A percentile compares a stretch with the other conserved stretches of the same genome.
phyloP scores from a whole-genome alignment of 2,113 vertebrate genomes.

The Phyllostomus hastatus region DNA sequence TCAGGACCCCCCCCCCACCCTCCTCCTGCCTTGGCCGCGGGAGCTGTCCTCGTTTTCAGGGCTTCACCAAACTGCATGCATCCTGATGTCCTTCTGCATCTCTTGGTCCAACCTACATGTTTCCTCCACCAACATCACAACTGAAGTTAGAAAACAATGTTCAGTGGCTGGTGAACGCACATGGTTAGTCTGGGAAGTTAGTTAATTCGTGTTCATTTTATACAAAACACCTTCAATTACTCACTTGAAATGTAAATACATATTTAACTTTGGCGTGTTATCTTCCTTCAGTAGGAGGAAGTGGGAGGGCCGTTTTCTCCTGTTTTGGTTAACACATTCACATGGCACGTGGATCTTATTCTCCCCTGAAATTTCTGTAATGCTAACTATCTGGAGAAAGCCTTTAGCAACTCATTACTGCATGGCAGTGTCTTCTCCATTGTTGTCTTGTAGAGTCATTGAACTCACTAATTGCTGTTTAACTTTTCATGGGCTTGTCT shows the following conservation, averaged over 20 bases:
- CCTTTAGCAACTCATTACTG: constrained; percentile 39
- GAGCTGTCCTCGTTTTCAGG: background rate
- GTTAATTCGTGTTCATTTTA: constrained; percentile 36
- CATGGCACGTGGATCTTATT: background rate
- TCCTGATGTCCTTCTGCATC: background rate
- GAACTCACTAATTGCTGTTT: constrained; percentile 54
- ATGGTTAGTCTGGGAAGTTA: constrained; percentile 1
- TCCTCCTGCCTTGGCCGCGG: background rate
- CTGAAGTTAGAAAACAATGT: background rate
- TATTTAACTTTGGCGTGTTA: constrained; percentile 30
- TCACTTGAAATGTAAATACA: constrained; percentile 57
- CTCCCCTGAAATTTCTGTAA: constrained; percentile 15
- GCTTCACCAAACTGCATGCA: rapidly evolving
- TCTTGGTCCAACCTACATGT: background rate
- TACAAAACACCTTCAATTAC: constrained; percentile 43
- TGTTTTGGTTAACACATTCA: constrained; percentile 15
- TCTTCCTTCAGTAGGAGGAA: constrained; percentile 16
- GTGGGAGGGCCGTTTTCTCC: constrained; percentile 21
- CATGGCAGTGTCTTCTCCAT: constrained; percentile 31
- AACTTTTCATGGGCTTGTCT: constrained; percentile 43
- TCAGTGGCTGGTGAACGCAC: background rate
- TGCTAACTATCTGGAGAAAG: constrained; percentile 25
- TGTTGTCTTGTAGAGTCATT: constrained; percentile 32
- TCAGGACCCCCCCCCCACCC: background rate
- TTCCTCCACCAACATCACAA: background rate